Conservation (phyloP, 2,888 invertebrate genomes). For the Lasioglossum villosulum region DNA sequence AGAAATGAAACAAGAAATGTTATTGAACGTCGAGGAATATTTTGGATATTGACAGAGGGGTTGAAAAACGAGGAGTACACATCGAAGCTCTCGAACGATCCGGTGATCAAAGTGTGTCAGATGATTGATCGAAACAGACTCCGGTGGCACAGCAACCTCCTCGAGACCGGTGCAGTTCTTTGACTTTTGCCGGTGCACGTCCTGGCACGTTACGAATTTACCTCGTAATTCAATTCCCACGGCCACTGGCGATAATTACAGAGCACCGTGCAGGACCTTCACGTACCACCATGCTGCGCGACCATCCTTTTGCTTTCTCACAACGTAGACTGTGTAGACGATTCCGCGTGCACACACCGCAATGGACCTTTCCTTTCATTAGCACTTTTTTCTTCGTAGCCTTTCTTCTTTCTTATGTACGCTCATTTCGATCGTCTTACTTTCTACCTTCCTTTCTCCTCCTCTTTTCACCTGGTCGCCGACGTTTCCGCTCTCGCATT, state of each 20-base stretch:
- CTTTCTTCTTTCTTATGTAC: not conserved
- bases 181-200: slow-evolving; percentile 63
- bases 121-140: slow-evolving; percentile 38
- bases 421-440: not conserved
- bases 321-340: slow-evolving; percentile 42
- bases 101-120: slow-evolving; percentile 49
- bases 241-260: slow-evolving; percentile 81
- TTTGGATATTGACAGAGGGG: not conserved
- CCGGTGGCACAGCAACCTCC: slow-evolving; percentile 28
- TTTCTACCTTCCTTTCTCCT: not conserved
- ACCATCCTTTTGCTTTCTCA: slow-evolving; percentile 64
- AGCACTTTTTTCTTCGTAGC: slow-evolving; percentile 35
- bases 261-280: slow-evolving; percentile 53
- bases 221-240: slow-evolving; percentile 83
- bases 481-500: not conserved
- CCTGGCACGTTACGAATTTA: slow-evolving; percentile 75
- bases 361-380: slow-evolving; percentile 59
- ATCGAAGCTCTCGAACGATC: not conserved
- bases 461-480: not conserved
- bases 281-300: slow-evolving; percentile 34
- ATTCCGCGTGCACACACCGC: slow-evolving; percentile 45
- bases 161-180: slow-evolving; percentile 36
- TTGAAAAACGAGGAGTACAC: not conserved
- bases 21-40: not conserved
- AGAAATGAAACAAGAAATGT: not conserved